These are phyloP conservation scores for Plutella xylostella DNA, from an alignment of 2,888 invertebrate genomes.

Conservation along the genomic window DNA sequence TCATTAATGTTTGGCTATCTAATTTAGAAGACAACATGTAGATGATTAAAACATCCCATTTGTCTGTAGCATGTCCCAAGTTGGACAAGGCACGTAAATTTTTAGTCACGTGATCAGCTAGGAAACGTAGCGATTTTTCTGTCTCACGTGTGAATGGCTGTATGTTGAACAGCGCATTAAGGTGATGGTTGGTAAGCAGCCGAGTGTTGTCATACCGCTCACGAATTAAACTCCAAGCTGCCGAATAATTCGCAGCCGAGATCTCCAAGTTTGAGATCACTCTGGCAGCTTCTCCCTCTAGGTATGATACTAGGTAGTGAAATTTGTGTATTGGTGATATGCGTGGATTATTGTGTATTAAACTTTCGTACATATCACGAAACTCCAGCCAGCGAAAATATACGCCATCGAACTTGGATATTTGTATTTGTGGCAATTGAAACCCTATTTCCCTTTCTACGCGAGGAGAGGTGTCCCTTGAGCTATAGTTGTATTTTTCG, in stretches of 20 bases:
- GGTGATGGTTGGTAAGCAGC: conserved; percentile 16
- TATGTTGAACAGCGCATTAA: conserved; percentile 7
- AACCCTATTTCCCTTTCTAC: neutral
- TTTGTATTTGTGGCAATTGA: neutral
- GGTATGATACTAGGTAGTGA: conserved; percentile 18
- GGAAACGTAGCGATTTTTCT: conserved; percentile 13
- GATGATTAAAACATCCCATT: conserved; percentile 16
- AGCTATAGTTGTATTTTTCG: too few relatives aligned
- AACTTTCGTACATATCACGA: neutral
- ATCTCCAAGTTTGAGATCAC: conserved; percentile 17
- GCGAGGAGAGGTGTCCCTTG: too few relatives aligned
- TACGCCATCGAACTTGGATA: neutral
- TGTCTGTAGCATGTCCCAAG: conserved; percentile 18
- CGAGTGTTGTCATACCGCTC: conserved; percentile 16
- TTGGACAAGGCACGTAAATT: conserved; percentile 19
- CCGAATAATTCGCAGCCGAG: conserved; percentile 13
- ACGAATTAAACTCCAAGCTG: conserved; percentile 13
- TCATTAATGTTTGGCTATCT: neutral
- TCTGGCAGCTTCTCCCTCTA: conserved; percentile 19
- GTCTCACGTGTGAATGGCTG: neutral
- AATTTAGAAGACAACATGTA: neutral
- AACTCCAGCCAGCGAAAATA: conserved; percentile 1
- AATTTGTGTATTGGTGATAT: conserved; percentile 19
- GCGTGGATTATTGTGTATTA: conserved; percentile 12
- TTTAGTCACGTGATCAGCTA: conserved; percentile 19